These are phyloP conservation scores for Ptychadena robeensis DNA, from an alignment of 2,797 vertebrate species.

Conservation along the genomic window DNA sequence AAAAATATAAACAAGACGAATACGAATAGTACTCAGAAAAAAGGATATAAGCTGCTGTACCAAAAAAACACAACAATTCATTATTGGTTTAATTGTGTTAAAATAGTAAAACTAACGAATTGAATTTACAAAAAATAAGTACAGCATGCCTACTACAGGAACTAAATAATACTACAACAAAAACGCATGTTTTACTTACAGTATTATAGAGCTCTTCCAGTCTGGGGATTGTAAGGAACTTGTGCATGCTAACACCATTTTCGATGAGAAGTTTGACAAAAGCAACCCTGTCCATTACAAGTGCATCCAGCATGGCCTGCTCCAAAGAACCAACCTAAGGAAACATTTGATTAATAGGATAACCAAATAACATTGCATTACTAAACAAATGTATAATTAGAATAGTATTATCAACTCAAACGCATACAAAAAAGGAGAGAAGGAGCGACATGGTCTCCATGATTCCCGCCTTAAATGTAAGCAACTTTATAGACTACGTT, in stretches of 20 bases:
- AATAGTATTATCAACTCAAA: conserved; percentile 14
- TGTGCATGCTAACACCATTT: conserved; percentile 98
- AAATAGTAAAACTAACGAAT: too few relatives aligned
- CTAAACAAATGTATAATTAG: background rate
- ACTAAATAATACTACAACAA: too few relatives aligned
- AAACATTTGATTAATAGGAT: conserved; percentile 1
- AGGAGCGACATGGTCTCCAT: too few relatives aligned
- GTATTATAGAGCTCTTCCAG: conserved; percentile 98
- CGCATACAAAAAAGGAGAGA: too few relatives aligned
- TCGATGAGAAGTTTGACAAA: conserved; percentile 98
- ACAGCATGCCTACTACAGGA: too few relatives aligned
- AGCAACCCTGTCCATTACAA: conserved; percentile 97
- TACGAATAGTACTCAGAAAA: too few relatives aligned
- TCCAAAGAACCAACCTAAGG: conserved; percentile 93
- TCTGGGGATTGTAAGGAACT: conserved; percentile 94
- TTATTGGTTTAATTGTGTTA: too few relatives aligned
- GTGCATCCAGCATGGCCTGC: conserved; percentile 96
- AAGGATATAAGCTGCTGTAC: background rate
- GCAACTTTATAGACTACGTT: too few relatives aligned
- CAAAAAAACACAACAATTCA: too few relatives aligned
- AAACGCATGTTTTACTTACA: conserved; percentile 83
- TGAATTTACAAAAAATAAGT: too few relatives aligned
- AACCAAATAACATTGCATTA: background rate
- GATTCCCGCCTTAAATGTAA: too few relatives aligned
- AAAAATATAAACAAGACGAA: too few relatives aligned